Conservation (phyloP, 2,113 vertebrate genomes). For the Podilymbus podiceps region DNA sequence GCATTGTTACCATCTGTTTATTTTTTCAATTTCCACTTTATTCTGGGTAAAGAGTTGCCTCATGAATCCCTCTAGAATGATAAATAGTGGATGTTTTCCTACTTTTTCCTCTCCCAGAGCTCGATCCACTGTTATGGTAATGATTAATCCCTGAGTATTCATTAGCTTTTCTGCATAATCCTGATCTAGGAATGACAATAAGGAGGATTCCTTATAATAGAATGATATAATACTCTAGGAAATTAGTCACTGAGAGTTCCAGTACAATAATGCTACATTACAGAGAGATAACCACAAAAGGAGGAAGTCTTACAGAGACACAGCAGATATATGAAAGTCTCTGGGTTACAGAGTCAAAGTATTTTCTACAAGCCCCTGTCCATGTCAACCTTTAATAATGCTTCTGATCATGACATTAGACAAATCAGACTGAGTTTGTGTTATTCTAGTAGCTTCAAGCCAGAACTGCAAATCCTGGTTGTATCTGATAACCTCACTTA, state of each 20-base stretch:
- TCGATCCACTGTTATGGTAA: neutral
- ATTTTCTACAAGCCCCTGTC: neutral
- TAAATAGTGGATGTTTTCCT: neutral
- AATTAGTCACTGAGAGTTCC: slow-evolving; percentile 1
- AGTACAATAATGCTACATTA: neutral
- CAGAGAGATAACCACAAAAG: neutral
- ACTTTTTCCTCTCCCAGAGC: neutral
- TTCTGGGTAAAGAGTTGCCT: neutral
- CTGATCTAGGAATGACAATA: neutral
- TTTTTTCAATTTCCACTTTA: neutral
- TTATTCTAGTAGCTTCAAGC: neutral
- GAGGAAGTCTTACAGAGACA: neutral
- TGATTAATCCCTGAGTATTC: neutral
- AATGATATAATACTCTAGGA: slow-evolving; percentile 14
- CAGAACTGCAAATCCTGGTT: neutral
- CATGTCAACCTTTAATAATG: neutral
- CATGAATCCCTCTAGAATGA: neutral
- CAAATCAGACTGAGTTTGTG: neutral
- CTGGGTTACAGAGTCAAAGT: neutral
- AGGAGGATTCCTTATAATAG: slow-evolving; percentile 16
- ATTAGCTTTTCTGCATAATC: slow-evolving; percentile 15
- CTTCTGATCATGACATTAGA: neutral
- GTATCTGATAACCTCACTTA: neutral
- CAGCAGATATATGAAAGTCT: neutral
- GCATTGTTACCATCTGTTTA: neutral